phyloP scores from a whole-genome alignment of 2,888 invertebrate genomes.

The Criorhina ranunculi region DNA sequence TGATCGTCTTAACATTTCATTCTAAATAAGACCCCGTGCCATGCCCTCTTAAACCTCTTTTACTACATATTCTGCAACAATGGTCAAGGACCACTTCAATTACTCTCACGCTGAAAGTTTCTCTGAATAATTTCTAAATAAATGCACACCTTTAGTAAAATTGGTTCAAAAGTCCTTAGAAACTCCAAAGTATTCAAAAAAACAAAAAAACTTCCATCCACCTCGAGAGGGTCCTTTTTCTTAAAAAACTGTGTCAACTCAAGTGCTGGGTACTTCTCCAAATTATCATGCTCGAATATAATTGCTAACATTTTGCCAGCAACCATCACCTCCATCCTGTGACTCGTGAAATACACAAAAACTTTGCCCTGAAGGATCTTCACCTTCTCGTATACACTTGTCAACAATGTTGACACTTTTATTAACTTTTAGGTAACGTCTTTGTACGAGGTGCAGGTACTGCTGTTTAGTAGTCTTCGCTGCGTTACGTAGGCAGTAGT shows the following conservation, averaged over 20 bases:
- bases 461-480: neutral
- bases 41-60: too few species aligned
- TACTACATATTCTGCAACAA: neutral
- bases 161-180: conserved; percentile 49
- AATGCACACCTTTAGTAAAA: conserved; percentile 42
- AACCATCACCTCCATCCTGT: neutral
- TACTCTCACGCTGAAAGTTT: conserved; percentile 9
- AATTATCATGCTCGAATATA: conserved; percentile 72
- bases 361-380: conserved; percentile 62
- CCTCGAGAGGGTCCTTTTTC: conserved; percentile 18
- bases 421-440: conserved; percentile 67
- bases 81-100: conserved; percentile 1
- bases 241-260: conserved; percentile 67
- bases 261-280: conserved; percentile 57
- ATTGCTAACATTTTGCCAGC: conserved; percentile 67
- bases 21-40: too few species aligned
- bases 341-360: conserved; percentile 37
- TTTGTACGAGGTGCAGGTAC: conserved; percentile 44
- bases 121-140: conserved; percentile 32
- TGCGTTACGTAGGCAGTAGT: conserved; percentile 27
- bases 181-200: conserved; percentile 25
- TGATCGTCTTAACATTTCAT: too few species aligned
- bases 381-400: conserved; percentile 45
- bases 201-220: neutral
- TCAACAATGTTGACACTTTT: conserved; percentile 67